Evolutionary conservation across 2,797 vertebrate species (phyloP).

Genomic region (Syngnathus acus): DNA sequence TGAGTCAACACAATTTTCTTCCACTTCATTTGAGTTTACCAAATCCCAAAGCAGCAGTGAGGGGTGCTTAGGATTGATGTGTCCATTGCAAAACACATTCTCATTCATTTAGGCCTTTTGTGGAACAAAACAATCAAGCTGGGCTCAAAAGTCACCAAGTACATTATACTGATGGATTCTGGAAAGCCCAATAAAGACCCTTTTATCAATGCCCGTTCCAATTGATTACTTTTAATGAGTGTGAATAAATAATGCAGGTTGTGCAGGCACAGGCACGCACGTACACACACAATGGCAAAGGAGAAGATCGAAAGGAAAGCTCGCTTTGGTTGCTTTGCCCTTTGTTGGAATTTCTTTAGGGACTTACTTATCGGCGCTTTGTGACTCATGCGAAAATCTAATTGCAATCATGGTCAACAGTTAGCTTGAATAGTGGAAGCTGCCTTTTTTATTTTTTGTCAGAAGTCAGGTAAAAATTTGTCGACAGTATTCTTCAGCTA

Average conservation of each 20-base stretch:
- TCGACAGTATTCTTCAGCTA: too few species aligned
- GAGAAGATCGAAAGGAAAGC: background rate
- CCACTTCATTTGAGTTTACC: slow-evolving; percentile 19
- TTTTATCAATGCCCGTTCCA: slow-evolving; percentile 64
- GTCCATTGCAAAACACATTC: slow-evolving; percentile 26
- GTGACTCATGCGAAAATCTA: background rate
- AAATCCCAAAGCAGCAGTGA: slow-evolving; percentile 32
- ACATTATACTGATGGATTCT: slow-evolving; percentile 63
- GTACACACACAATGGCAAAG: background rate
- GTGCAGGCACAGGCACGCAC: background rate
- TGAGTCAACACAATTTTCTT: slow-evolving; percentile 26
- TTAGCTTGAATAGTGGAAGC: background rate
- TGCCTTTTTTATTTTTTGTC: too few species aligned
- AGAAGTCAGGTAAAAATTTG: too few species aligned
- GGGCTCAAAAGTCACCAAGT: slow-evolving; percentile 53
- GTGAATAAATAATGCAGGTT: slow-evolving; percentile 68
- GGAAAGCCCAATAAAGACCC: slow-evolving; percentile 61
- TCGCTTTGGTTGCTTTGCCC: slow-evolving; percentile 14
- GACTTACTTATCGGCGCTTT: background rate
- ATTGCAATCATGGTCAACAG: background rate
- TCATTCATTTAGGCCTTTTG: slow-evolving; percentile 28
- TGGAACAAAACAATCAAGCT: slow-evolving; percentile 50
- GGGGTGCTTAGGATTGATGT: slow-evolving; percentile 34
- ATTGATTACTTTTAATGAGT: slow-evolving; percentile 72
- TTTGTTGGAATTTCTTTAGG: slow-evolving; percentile 8